Base-by-base conservation (phyloP, 2,113 vertebrate genomes). In the Jaculus jaculus region DNA sequence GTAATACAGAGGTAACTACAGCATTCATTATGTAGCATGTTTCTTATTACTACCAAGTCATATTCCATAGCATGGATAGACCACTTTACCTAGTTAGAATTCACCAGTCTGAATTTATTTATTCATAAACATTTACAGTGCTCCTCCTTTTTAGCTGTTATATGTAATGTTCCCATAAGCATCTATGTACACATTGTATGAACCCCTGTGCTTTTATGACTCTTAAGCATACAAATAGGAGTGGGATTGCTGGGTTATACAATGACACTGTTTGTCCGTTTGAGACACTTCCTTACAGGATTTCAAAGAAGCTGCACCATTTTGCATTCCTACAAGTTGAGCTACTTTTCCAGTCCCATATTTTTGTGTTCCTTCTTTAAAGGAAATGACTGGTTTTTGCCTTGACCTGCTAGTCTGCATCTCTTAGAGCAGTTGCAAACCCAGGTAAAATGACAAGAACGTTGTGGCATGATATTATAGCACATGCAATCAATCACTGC, bases 401-500 rank as follows among this genome's bases (percentile, higher is more conserved):
- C 82, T 73, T 77, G 13, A 83, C 65, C 42, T 93, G 37, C 51
- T 71, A 65, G 85, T 93, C 92, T 75, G 34, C 28, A 66, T 79
- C 66, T 73, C 12, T 63, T 75, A 73, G 28, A 71, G 28, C 42
- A 12, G 58, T 23, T 87, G 72, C 84, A 51, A 73, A 89, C 23
- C 24, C 4, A 84, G 51, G 21, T 47, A 37, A 93, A 94, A 39
- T 42, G 32, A 32, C 78, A 51, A 74, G 66, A 42, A 54, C 82
- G 61, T 16, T 17, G 63, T 91, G 77, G n/a, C 72, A 92, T 94
- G 95, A 71, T 74, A 61, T 93, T 84, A 87, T 37, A 77, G 63
- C 69, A 58, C 79, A 87, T 79, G 78, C 42, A 47, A 47, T 47
- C 91, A 94, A n/a, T 60, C 78, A 89, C 82, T 60, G 86, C 96